Base-by-base conservation (phyloP, 2,888 invertebrate genomes). In the Chrysolina oricalcia region DNA sequence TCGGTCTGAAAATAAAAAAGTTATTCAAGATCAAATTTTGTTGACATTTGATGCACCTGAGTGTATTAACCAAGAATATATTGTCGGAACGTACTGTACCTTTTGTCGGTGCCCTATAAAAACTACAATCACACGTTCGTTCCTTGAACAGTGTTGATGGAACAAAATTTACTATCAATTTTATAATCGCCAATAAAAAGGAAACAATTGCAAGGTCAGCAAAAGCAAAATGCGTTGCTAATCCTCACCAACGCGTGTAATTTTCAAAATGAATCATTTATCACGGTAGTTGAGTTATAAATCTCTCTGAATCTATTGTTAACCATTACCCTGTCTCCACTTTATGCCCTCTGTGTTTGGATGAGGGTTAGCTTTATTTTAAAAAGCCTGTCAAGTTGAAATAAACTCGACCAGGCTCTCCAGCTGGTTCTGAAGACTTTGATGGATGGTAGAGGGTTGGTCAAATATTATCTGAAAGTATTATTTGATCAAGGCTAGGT, bases 251-350 rank as follows among this genome's bases (percentile, higher is more conserved):
- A 15, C 27, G 23, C 59, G 59, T 59, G n/a, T 59, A 59, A 59
- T 27, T 59, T 59, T 15, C 3, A 8, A 27, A 59, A 59, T 59
- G 59, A 27, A 59, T 59, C 35, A n/a, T 59, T 59, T 19, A 59
- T 59, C 15, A 27, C 15, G 11, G 27, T n/a, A 27, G 59, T n/a
- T 15, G 6, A n/a, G n/a, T 15, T 27, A 59, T 59, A 59, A 59
- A 59, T 59, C 59, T 59, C 10, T n/a, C 23, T 9, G 27, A 59
- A 59, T 15, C 27, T 6, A 59, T 59, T 59, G 27, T 59, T 59
- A 59, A 27, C 59, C 8, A 27, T 59, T 59, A 27, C 35, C 35
- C 59, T 59, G 59, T 59, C 59, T 17, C 9, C 23, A 59, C 59
- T 59, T 27, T n/a, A 8, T n/a, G 23, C n/a, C 23, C 23, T 13